Conservation (phyloP, 2,113 vertebrate genomes). For the Mesembrinibis cayennensis region DNA sequence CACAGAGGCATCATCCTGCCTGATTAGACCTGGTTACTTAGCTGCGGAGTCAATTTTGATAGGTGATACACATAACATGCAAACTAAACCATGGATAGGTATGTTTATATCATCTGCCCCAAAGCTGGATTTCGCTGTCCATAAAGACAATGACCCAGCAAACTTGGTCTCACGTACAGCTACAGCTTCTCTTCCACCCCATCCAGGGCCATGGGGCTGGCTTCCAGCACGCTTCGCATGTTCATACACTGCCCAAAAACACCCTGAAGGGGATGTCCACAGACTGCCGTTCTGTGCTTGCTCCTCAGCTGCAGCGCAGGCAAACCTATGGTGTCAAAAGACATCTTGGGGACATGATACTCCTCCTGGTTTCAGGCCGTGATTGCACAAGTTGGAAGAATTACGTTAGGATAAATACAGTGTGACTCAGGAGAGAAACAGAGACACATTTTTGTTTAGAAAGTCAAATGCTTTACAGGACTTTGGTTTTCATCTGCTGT, state of each 20-base stretch:
- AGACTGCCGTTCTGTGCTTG: background rate
- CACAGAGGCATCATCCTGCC: background rate
- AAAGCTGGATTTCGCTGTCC: background rate
- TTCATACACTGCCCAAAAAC: background rate
- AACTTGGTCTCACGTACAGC: fast-evolving
- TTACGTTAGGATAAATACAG: background rate
- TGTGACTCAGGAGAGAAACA: background rate
- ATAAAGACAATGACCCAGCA: background rate
- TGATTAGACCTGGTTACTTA: background rate
- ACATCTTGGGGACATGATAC: background rate
- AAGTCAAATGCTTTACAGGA: background rate
- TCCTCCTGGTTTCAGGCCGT: background rate
- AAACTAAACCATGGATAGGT: background rate
- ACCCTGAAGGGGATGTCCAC: background rate
- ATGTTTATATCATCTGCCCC: background rate
- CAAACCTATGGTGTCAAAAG: background rate
- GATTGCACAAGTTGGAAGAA: background rate
- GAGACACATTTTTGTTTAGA: background rate
- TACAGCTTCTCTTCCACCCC: background rate
- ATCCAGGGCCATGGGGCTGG: background rate
- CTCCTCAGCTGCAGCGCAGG: background rate
- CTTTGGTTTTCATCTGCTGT: background rate
- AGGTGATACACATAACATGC: fast-evolving
- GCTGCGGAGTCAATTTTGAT: background rate
- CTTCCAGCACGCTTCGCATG: background rate